Conservation (phyloP, 2,888 invertebrate genomes). For the Bruchidius siliquastri region DNA sequence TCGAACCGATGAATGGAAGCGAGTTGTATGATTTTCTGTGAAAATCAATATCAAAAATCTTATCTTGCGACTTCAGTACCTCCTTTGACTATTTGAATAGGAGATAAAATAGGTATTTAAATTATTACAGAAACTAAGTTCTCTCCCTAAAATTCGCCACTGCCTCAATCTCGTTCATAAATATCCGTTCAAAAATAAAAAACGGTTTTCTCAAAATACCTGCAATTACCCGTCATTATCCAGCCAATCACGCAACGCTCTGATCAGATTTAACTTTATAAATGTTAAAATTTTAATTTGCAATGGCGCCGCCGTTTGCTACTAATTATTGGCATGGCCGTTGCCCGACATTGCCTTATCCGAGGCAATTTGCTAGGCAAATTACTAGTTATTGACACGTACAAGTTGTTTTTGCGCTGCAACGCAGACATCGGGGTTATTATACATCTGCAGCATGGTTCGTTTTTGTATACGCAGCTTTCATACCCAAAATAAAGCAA, state of each 20-base stretch:
- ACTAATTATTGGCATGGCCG: conserved; percentile 18
- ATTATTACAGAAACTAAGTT: no score
- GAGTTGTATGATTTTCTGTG: no score
- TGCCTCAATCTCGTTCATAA: conserved; percentile 10
- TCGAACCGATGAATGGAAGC: no score
- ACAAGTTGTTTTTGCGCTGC: conserved; percentile 17
- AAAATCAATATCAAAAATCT: no score
- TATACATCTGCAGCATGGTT: not conserved
- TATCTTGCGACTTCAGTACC: no score
- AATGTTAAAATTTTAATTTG: conserved; percentile 23
- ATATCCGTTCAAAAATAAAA: conserved; percentile 16
- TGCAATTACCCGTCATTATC: conserved; percentile 30
- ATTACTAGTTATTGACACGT: conserved; percentile 19
- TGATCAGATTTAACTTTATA: conserved; percentile 27
- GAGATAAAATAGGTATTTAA: no score
- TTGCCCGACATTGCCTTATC: conserved; percentile 14
- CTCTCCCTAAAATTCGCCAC: not conserved
- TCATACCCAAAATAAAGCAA: not conserved
- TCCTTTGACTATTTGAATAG: no score
- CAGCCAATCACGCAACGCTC: conserved; percentile 24
- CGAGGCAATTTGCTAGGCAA: conserved; percentile 13
- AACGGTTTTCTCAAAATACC: conserved; percentile 18
- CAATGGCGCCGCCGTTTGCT: conserved; percentile 21
- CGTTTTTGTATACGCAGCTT: not conserved
- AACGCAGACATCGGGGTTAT: conserved; percentile 1